These are phyloP conservation scores for Protosalanx chinensis DNA, from an alignment of 2,797 vertebrate species.

Conservation along the genomic window DNA sequence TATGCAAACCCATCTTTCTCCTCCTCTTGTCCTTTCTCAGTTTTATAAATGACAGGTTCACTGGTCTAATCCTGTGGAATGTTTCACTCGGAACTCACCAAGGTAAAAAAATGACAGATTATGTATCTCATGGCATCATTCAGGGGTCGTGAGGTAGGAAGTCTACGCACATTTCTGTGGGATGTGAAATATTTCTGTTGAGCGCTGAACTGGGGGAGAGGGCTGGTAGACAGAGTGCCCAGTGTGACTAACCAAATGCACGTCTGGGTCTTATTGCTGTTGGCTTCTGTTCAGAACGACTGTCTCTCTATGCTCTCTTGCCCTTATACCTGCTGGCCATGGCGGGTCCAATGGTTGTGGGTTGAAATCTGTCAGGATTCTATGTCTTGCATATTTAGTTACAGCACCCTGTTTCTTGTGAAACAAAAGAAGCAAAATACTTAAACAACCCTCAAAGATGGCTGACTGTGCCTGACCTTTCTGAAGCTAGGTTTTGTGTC, in stretches of 20 bases:
- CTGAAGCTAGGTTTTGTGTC: too few species aligned
- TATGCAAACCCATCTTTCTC: too few species aligned
- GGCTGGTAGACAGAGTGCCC: slow-evolving; percentile 30
- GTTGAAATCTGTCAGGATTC: too few species aligned
- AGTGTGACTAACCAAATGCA: slow-evolving; percentile 12
- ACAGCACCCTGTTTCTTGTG: too few species aligned
- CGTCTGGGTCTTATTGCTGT: background rate
- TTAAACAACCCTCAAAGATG: too few species aligned
- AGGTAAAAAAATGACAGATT: background rate
- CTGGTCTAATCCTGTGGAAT: background rate
- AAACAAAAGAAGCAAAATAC: too few species aligned
- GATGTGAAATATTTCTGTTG: slow-evolving; percentile 63
- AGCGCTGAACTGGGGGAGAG: background rate
- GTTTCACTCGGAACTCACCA: background rate
- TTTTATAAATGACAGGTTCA: background rate
- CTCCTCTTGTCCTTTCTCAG: background rate
- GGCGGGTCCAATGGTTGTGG: too few species aligned
- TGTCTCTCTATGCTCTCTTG: background rate
- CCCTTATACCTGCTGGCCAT: background rate
- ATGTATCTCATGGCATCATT: slow-evolving; percentile 28
- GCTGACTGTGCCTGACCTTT: too few species aligned
- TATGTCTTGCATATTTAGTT: too few species aligned
- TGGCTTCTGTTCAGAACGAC: background rate
- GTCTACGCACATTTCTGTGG: slow-evolving; percentile 57
- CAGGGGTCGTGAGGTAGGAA: slow-evolving; percentile 38